Evolutionary conservation across 2,797 vertebrate genomes (phyloP).

Genomic region (Fundulus diaphanus): DNA sequence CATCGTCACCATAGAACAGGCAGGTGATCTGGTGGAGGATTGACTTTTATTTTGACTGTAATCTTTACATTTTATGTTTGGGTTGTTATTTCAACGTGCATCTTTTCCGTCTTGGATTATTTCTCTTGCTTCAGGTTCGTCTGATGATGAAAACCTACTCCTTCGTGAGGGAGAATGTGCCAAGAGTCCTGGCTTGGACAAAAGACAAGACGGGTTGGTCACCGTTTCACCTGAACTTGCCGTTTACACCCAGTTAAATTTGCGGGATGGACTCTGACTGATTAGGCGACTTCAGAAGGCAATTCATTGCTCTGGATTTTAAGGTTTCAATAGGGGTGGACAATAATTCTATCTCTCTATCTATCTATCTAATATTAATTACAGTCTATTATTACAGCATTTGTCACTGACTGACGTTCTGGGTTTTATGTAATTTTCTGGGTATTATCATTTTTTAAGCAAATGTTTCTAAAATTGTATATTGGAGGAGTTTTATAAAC

Average conservation of each 20-base stretch:
- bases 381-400: too few species aligned
- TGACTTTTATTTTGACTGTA: background rate
- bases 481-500: too few species aligned
- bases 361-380: too few species aligned
- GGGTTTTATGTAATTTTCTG: too few species aligned
- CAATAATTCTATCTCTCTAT: too few species aligned
- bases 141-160: constrained; percentile 95
- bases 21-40: constrained; percentile 39
- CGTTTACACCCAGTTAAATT: background rate
- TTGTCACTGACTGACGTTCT: too few species aligned
- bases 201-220: constrained; percentile 86
- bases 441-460: too few species aligned
- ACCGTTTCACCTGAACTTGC: background rate
- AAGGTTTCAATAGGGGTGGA: too few species aligned
- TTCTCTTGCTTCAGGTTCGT: constrained; percentile 84
- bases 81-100: background rate
- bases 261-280: background rate
- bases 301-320: background rate
- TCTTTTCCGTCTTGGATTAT: background rate
- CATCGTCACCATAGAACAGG: constrained; percentile 94
- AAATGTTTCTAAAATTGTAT: too few species aligned
- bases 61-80: background rate
- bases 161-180: constrained; percentile 92
- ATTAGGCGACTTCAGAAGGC: background rate
- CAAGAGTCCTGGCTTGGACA: constrained; percentile 80